Percentiles rank a stretch among this genome's conserved stretches.
Conservation (phyloP, 2,113 vertebrate genomes). For the Neotoma lepida region DNA sequence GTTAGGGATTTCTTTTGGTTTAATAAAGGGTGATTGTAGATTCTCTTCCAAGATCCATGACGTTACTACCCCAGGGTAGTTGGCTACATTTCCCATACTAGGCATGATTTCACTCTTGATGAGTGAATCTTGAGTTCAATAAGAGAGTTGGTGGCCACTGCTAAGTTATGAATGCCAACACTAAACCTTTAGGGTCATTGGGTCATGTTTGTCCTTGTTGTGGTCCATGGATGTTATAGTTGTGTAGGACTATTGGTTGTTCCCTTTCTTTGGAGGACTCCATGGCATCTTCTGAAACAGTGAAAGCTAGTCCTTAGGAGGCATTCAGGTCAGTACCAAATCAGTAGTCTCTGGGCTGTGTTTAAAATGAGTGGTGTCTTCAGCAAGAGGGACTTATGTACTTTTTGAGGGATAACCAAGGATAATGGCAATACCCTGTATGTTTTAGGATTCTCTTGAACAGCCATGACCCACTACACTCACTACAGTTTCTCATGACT, state of each 20-base stretch:
- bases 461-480: background rate
- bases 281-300: background rate
- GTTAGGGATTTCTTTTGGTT: background rate
- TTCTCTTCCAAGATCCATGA: background rate
- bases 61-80: background rate
- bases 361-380: background rate
- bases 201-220: background rate
- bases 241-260: background rate
- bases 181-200: background rate
- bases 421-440: background rate
- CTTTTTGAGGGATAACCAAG: background rate
- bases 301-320: background rate
- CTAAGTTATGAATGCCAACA: background rate
- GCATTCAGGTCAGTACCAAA: background rate
- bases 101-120: background rate
- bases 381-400: background rate
- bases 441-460: background rate
- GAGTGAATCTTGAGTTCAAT: background rate
- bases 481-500: background rate
- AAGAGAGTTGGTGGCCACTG: background rate
- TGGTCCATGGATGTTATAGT: background rate
- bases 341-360: background rate
- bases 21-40: background rate
- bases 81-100: background rate
- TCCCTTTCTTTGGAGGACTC: background rate